Base-by-base conservation (phyloP, 2,888 invertebrate genomes). In the Creontiades dilutus region DNA sequence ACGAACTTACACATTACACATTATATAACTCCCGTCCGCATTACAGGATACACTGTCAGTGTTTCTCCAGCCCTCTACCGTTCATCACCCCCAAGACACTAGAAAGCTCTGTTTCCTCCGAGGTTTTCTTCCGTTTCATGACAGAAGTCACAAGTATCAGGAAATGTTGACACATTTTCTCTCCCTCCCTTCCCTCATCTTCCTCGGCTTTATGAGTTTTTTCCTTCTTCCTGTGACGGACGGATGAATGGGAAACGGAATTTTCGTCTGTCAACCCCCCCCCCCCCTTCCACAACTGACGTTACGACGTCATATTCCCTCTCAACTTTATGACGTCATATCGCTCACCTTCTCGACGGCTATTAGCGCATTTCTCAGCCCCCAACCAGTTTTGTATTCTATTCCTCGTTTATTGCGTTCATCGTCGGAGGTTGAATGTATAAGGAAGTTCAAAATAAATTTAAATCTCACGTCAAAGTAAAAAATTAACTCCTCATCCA, bases 161-260 rank as follows among this genome's bases (percentile, higher is more conserved):
- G 86, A 86, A 86, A 86, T 86, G 86, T 86, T 61, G 28, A 28
- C 55, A 86, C 86, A 86, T 86, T 86, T 75, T n/a, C 86, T 57
- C 61, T 68, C 27, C 75, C 68, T 68, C 68, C 68, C 68, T 5
- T 23, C 61, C 47, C 27, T 75, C 68, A 23, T 23, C 68, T 23
- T 23, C 23, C 27, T 52, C 23, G 46, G 68, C 86, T 47, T 86
- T 86, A 86, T 55, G 86, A 86, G 86, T 75, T 86, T 85, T 68
- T 75, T 75, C 86, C 86, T 86, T 68, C 75, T 86, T 47, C 75
- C 68, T 47, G 37, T 85, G 78, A 78, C 37, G 47, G 78, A 23
- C 47, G 82, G 52, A 47, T 12, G 76, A 68, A 48, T 46, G 68
- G 7, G 86, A 48, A 68, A 47, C 37, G 75, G 86, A 86, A 86